Base-by-base conservation (phyloP, 2,888 invertebrate genomes). In the Xestia ashworthii region DNA sequence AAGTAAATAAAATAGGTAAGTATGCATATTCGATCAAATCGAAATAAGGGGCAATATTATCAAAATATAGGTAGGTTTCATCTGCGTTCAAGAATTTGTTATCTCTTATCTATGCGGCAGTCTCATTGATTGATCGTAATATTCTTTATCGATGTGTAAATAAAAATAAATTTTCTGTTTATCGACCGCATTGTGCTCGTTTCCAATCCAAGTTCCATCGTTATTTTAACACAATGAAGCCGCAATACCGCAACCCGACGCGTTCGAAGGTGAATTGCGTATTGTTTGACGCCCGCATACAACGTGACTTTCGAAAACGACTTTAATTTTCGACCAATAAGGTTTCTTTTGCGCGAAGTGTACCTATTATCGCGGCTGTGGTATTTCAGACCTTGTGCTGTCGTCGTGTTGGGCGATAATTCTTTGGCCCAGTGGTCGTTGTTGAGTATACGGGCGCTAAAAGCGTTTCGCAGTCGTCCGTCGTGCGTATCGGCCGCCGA, bases 231-330 rank as follows among this genome's bases (percentile, higher is more conserved):
- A 96, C 96, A 96, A 96, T 96, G 95, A 94, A 95, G 95, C 96
- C 96, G 96, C 96, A 95, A 96, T 94, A 96, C 96, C 96, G 96
- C 96, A 96, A 96, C 95, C 92, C 95, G 95, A 95, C 94, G 95
- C 95, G 95, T 93, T 94, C 95, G 96, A 95, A 96, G 96, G 96
- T 96, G 96, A 96, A 96, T 96, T 96, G 96, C 96, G 96, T 96
- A 96, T 96, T 96, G 96, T 96, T 96, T 93, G 94, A 92, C 91
- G 93, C 95, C 94, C 96, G 96, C 94, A 94, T 95, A 90, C 94
- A 92, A 92, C 93, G 93, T 93, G 93, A 94, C 95, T 95, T 94
- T 93, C 93, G 94, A 96, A 96, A 95, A 94, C 93, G 93, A 94
- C 95, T 95, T 94, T 95, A 95, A 94, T 93, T 92, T 93, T 93